phyloP scores from a whole-genome alignment of 2,888 invertebrate species.

The Neuroscelio doddi region DNA sequence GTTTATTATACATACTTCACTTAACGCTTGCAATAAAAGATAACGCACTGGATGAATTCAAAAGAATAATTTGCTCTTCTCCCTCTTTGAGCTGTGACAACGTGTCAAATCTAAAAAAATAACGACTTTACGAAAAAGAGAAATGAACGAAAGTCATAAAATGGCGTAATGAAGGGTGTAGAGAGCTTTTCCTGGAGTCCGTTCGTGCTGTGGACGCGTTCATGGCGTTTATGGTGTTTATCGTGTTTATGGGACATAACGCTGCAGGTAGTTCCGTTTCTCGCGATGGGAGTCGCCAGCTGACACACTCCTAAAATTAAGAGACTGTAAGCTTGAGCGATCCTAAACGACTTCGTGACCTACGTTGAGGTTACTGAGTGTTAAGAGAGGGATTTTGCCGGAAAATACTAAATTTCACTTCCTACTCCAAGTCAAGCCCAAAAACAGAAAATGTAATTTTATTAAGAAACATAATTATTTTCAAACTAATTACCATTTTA shows the following conservation, averaged over 20 bases:
- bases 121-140: constrained; percentile 37
- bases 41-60: constrained; percentile 28
- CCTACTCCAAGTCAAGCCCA: too few relatives aligned
- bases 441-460: too few relatives aligned
- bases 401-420: too few relatives aligned
- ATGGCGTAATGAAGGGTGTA: constrained; percentile 51
- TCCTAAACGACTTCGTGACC: constrained; percentile 51
- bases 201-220: constrained; percentile 46
- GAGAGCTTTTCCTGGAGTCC: constrained; percentile 49
- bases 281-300: constrained; percentile 51
- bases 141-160: constrained; percentile 47
- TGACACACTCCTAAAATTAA: constrained; percentile 57
- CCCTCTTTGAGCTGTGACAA: constrained; percentile 27
- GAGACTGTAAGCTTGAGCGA: constrained; percentile 53
- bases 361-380: constrained; percentile 19
- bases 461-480: too few relatives aligned
- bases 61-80: constrained; percentile 34
- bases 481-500: too few relatives aligned
- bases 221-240: constrained; percentile 59
- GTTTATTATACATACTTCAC: too few relatives aligned
- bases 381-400: too few relatives aligned
- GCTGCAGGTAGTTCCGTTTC: constrained; percentile 54
- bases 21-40: constrained; percentile 25
- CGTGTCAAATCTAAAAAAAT: constrained; percentile 41
- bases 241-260: constrained; percentile 63